phyloP scores from a whole-genome alignment of 2,888 invertebrate species.

The Poecilus cupreus region DNA sequence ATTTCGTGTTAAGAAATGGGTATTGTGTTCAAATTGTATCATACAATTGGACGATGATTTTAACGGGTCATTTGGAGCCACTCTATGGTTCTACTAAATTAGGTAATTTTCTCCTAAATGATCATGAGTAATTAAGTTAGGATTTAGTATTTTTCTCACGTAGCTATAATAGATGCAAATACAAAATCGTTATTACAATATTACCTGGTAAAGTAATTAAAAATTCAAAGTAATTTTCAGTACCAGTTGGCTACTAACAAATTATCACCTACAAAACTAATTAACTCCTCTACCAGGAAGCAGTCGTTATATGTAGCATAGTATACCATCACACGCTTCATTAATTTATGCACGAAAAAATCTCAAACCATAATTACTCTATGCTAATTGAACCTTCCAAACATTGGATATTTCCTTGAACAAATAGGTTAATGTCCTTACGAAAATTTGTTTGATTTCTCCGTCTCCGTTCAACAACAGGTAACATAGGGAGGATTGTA shows the following conservation, averaged over 20 bases:
- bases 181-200: constrained; percentile 14
- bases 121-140: constrained; percentile 1
- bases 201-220: constrained; percentile 17
- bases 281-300: constrained; percentile 27
- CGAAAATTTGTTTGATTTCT: background rate
- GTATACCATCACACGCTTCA: constrained; percentile 24
- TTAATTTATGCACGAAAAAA: constrained; percentile 24
- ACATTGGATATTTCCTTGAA: background rate
- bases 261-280: constrained; percentile 42
- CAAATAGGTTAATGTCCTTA: background rate
- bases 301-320: background rate
- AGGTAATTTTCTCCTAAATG: too few relatives aligned
- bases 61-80: too few relatives aligned
- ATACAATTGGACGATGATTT: too few relatives aligned
- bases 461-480: too few relatives aligned
- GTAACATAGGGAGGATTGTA: too few relatives aligned
- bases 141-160: constrained; percentile 2
- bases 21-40: too few relatives aligned
- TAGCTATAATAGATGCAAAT: constrained; percentile 4
- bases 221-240: constrained; percentile 8
- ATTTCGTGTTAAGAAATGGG: too few relatives aligned
- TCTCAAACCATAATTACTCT: background rate
- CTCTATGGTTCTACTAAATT: too few relatives aligned
- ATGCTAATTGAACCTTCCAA: constrained; percentile 15
- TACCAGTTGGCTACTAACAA: constrained; percentile 37